Evolutionary conservation across 2,113 vertebrate genomes (phyloP).

Genomic region (Saccopteryx leptura): DNA sequence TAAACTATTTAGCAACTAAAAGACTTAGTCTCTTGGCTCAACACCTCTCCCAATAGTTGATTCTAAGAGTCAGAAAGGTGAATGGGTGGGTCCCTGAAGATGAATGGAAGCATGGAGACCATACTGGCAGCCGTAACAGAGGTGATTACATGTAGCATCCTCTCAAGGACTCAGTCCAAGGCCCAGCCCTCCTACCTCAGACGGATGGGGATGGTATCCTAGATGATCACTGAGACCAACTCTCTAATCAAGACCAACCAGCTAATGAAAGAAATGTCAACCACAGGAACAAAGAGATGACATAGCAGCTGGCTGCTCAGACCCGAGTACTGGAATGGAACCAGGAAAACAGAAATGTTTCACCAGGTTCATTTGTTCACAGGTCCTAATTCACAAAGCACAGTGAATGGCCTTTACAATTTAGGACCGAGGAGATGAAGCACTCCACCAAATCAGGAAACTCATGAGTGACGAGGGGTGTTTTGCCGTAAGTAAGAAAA

Average conservation of each 20-base stretch:
- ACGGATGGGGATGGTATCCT: not conserved
- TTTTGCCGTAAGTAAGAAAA: not conserved
- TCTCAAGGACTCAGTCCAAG: not conserved
- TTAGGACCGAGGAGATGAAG: not conserved
- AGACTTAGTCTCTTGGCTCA: not conserved
- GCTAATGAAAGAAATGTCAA: not conserved
- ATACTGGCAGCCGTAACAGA: not conserved
- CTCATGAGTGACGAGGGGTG: not conserved
- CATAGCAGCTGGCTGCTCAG: not conserved
- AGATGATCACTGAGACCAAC: not conserved
- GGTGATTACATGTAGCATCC: not conserved
- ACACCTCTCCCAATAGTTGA: not conserved
- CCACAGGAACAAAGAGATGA: not conserved
- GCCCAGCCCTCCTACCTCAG: not conserved
- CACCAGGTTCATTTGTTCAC: not conserved
- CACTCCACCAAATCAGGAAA: not conserved
- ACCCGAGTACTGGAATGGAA: not conserved
- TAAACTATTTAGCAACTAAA: constrained; percentile 45
- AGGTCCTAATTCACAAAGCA: not conserved
- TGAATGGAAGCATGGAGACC: not conserved
- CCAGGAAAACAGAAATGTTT: not conserved
- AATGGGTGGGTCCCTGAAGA: not conserved
- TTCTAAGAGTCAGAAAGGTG: constrained; percentile 17
- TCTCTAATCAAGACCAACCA: not conserved
- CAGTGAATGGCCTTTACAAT: not conserved